These are phyloP conservation scores for Eristalinus sepulchralis DNA, from an alignment of 2,888 invertebrate genomes.

Conservation along the genomic window DNA sequence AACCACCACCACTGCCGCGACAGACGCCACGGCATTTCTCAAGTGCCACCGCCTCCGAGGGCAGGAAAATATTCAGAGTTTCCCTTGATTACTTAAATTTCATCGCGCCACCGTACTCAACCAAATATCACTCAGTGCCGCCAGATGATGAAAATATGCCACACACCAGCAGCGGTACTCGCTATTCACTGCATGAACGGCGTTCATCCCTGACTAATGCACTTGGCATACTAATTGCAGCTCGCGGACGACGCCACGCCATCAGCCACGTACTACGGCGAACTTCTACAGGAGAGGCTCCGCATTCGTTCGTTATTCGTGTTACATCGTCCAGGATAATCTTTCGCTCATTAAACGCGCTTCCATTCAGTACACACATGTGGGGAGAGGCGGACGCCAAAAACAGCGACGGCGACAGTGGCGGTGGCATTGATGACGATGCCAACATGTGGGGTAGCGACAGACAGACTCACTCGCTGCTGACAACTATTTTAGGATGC, in stretches of 20 bases:
- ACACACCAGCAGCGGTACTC: not conserved
- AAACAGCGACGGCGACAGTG: slow-evolving; percentile 23
- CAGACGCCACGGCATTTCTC: too few relatives aligned
- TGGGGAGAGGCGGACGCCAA: slow-evolving; percentile 16
- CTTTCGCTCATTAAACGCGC: slow-evolving; percentile 58
- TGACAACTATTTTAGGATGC: slow-evolving; percentile 63
- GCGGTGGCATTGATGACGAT: slow-evolving; percentile 11
- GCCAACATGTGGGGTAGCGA: not conserved
- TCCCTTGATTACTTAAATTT: not conserved
- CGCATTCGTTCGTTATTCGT: slow-evolving; percentile 20
- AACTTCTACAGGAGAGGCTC: not conserved
- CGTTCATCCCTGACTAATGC: not conserved
- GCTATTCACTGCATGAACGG: not conserved
- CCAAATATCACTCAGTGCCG: not conserved
- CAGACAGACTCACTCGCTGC: slow-evolving; percentile 11
- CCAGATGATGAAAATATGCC: slow-evolving; percentile 5
- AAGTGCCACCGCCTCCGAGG: not conserved
- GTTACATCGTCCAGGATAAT: slow-evolving; percentile 46
- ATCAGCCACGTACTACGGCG: not conserved
- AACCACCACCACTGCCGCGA: not conserved
- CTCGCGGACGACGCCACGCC: not conserved
- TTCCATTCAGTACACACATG: slow-evolving; percentile 33
- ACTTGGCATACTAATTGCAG: slow-evolving; percentile 51
- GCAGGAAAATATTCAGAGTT: not conserved
- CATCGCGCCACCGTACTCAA: not conserved